These are phyloP conservation scores for Choreutis nemorana DNA, from an alignment of 2,888 invertebrate genomes.

Conservation along the genomic window DNA sequence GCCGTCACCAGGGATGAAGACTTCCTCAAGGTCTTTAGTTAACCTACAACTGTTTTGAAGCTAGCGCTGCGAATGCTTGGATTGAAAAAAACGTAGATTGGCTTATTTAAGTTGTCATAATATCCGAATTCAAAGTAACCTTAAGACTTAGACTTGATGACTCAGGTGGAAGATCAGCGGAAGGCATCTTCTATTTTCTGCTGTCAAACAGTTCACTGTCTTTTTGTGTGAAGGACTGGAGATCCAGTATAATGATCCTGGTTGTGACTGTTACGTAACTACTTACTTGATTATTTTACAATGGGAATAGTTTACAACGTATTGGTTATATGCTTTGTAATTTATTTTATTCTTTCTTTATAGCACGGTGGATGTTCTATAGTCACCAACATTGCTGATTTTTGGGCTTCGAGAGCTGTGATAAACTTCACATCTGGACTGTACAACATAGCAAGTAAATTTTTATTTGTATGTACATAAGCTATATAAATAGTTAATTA, in stretches of 20 bases:
- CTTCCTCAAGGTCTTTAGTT: constrained; percentile 43
- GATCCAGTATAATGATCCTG: no score
- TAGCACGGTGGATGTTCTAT: constrained; percentile 65
- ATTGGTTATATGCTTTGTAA: neutral
- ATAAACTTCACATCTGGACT: constrained; percentile 50
- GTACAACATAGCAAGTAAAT: constrained; percentile 58
- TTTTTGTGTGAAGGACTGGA: neutral
- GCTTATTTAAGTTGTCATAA: no score
- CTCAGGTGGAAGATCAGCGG: no score
- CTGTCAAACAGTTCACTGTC: neutral
- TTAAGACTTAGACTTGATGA: no score
- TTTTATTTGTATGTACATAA: neutral
- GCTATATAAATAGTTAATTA: no score
- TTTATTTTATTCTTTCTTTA: constrained; percentile 14
- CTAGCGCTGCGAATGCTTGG: no score
- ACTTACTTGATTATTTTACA: no score
- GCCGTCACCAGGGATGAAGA: constrained; percentile 49
- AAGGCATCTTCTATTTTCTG: neutral
- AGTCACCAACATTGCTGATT: constrained; percentile 64
- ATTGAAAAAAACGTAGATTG: no score
- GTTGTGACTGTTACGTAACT: no score
- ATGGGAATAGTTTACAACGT: neutral
- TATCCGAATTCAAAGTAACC: no score
- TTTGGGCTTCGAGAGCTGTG: constrained; percentile 63
- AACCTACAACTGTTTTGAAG: neutral